Evolutionary conservation across 2,113 vertebrate species (phyloP).

Genomic region (Zosterops borbonicus): DNA sequence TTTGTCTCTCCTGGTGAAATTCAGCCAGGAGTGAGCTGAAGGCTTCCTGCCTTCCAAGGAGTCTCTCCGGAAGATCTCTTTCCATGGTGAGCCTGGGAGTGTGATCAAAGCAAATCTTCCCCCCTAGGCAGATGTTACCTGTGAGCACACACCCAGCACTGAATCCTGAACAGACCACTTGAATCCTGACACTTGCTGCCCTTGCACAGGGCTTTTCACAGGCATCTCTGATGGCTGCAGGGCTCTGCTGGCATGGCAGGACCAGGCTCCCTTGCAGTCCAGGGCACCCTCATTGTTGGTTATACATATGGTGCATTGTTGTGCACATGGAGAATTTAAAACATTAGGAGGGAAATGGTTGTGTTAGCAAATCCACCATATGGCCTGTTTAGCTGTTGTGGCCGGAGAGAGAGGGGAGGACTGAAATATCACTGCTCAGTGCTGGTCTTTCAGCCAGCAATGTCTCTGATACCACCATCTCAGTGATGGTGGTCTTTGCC

Average conservation of each 20-base stretch:
- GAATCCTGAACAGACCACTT: not conserved
- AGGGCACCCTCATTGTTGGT: not conserved
- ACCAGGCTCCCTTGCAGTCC: not conserved
- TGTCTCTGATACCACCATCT: not conserved
- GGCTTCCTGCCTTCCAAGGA: not conserved
- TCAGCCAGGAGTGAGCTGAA: not conserved
- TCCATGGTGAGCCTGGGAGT: not conserved
- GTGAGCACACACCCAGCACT: fast-evolving
- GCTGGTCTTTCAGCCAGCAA: not conserved
- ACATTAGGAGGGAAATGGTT: not conserved
- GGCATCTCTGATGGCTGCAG: not conserved
- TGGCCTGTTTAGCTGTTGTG: not conserved
- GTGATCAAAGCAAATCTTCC: not conserved
- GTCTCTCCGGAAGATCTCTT: not conserved
- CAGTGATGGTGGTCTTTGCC: not conserved
- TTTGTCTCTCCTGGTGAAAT: not conserved
- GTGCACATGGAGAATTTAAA: not conserved
- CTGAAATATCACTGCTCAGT: not conserved
- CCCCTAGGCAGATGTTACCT: fast-evolving
- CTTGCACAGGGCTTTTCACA: fast-evolving
- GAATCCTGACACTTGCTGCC: not conserved
- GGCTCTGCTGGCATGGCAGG: not conserved
- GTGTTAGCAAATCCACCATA: not conserved
- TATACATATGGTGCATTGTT: not conserved
- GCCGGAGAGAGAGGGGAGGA: not conserved